phyloP scores from a whole-genome alignment of 2,797 vertebrate genomes.

The Euphonia xanthogaster region DNA sequence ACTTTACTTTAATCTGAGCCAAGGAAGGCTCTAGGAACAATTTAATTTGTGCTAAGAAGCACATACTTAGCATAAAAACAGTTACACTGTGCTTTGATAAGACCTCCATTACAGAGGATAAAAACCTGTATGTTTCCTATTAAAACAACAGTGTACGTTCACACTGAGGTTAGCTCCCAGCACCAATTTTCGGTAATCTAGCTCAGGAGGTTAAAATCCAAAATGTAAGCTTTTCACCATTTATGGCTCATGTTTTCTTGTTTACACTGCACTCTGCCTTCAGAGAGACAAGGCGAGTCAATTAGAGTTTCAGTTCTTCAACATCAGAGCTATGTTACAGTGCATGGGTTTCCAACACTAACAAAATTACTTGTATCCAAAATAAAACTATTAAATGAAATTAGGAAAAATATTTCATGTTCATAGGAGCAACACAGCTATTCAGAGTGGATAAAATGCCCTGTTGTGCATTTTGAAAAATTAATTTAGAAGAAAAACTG shows the following conservation, averaged over 20 bases:
- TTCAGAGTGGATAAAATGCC: background rate
- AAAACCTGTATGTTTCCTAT: background rate
- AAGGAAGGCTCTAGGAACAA: background rate
- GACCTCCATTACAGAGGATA: background rate
- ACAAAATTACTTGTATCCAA: conserved; percentile 55
- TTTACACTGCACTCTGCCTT: background rate
- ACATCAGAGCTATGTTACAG: background rate
- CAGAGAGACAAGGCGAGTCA: background rate
- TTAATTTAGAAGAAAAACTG: background rate
- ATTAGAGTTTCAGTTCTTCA: background rate
- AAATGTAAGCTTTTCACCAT: conserved; percentile 11
- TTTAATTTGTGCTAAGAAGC: background rate
- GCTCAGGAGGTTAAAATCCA: background rate
- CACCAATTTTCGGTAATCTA: background rate
- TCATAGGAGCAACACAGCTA: background rate
- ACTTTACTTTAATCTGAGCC: background rate
- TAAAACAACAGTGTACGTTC: background rate
- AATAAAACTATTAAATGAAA: conserved; percentile 60
- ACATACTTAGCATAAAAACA: background rate
- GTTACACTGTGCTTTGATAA: background rate
- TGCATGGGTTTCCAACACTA: conserved; percentile 34
- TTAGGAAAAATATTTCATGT: conserved; percentile 43
- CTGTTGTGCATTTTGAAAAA: background rate
- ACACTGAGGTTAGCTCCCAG: background rate
- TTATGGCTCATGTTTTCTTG: background rate